A percentile compares a stretch with the other conserved stretches of the same genome.
phyloP scores from a whole-genome alignment of 2,888 invertebrate species.

The Lasioglossum zephyrum region DNA sequence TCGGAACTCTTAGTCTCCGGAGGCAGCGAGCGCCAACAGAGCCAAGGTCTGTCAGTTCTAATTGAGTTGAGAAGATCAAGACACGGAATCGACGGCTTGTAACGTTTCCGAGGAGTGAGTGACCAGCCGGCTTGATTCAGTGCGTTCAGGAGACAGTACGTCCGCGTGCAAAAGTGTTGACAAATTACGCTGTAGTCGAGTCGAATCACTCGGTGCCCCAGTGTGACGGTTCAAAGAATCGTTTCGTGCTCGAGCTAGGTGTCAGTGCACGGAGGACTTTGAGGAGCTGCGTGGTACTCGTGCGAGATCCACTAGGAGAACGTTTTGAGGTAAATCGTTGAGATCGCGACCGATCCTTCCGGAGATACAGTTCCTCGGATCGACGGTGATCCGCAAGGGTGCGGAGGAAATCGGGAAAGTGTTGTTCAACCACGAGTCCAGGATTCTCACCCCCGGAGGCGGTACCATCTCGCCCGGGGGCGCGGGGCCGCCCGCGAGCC shows the following conservation, averaged over 20 bases:
- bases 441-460: conserved; percentile 84
- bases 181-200: not conserved
- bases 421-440: conserved; percentile 84
- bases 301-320: conserved; percentile 4
- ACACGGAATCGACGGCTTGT: not conserved
- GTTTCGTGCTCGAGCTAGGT: conserved; percentile 11
- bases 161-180: not conserved
- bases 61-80: not conserved
- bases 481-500: conserved; percentile 83
- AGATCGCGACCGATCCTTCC: not conserved
- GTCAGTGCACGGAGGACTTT: conserved; percentile 26
- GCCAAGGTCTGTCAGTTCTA: not conserved
- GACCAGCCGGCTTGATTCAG: not conserved
- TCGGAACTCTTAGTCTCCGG: not conserved
- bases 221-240: conserved; percentile 20
- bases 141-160: conserved; percentile 1
- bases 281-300: not conserved
- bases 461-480: conserved; percentile 82
- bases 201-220: conserved; percentile 17
- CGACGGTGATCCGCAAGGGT: conserved; percentile 74
- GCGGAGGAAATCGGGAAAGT: conserved; percentile 81
- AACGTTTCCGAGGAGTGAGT: not conserved
- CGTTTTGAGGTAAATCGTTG: conserved; percentile 16
- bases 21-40: not conserved
- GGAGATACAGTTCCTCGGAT: conserved; percentile 14